Conservation (phyloP, 2,797 vertebrate genomes). For the Oophaga sylvatica region DNA sequence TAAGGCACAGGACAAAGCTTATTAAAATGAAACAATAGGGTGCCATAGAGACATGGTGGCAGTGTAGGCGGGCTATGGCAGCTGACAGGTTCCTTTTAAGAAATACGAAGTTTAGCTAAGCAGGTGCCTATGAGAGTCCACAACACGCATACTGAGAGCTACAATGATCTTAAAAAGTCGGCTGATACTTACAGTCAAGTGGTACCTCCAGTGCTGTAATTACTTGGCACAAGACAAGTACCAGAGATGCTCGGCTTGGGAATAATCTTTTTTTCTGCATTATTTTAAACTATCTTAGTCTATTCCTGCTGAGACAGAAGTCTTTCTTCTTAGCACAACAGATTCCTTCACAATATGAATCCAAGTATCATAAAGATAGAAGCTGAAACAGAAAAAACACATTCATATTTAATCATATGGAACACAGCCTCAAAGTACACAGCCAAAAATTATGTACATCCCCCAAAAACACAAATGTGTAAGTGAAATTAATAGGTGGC, state of each 20-base stretch:
- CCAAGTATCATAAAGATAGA: conserved; percentile 58
- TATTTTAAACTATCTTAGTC: conserved; percentile 70
- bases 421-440: background rate
- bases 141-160: conserved; percentile 8
- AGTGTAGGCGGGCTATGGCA: no score
- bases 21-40: no score
- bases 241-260: conserved; percentile 73
- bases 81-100: background rate
- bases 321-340: conserved; percentile 68
- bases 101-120: background rate
- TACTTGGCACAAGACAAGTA: conserved; percentile 83
- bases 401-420: conserved; percentile 28
- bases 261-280: conserved; percentile 79
- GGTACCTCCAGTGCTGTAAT: conserved; percentile 88
- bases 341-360: conserved; percentile 59
- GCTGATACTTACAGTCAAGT: conserved; percentile 88
- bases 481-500: background rate
- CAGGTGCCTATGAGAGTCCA: background rate
- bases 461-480: background rate
- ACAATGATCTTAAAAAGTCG: background rate
- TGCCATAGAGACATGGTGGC: no score
- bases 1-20: no score
- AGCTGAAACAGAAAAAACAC: conserved; percentile 66
- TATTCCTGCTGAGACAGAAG: conserved; percentile 70
- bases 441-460: background rate